phyloP scores from a whole-genome alignment of 2,113 vertebrate genomes.

The Astur gentilis region DNA sequence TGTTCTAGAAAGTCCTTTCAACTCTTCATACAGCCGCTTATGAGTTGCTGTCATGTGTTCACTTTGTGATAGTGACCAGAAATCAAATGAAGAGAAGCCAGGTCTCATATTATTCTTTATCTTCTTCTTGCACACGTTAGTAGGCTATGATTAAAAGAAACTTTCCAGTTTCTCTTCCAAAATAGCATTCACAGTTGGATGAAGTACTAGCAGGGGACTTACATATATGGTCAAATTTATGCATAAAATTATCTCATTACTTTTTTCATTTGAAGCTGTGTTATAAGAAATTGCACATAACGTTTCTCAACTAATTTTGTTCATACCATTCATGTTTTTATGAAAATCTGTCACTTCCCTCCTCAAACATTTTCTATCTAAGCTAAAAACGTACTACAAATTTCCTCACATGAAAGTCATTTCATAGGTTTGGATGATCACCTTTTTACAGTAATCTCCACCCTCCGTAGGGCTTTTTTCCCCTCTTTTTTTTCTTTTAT shows the following conservation, averaged over 20 bases:
- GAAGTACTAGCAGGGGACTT: neutral
- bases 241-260: neutral
- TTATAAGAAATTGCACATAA: neutral
- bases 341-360: neutral
- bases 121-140: neutral
- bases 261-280: neutral
- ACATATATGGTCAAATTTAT: neutral
- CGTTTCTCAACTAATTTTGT: neutral
- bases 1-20: neutral
- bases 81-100: neutral
- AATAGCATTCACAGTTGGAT: neutral
- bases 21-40: neutral
- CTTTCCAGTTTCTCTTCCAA: neutral
- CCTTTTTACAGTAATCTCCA: neutral
- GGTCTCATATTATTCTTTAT: neutral
- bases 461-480: accelerated
- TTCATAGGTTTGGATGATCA: neutral
- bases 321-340: neutral
- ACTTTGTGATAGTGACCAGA: neutral
- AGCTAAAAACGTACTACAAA: neutral
- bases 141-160: neutral
- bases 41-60: neutral
- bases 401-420: neutral
- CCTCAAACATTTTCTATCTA: neutral
- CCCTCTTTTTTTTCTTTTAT: too few relatives aligned